Evolutionary conservation across 2,888 invertebrate genomes (phyloP).

Genomic region (Nomada flava): DNA sequence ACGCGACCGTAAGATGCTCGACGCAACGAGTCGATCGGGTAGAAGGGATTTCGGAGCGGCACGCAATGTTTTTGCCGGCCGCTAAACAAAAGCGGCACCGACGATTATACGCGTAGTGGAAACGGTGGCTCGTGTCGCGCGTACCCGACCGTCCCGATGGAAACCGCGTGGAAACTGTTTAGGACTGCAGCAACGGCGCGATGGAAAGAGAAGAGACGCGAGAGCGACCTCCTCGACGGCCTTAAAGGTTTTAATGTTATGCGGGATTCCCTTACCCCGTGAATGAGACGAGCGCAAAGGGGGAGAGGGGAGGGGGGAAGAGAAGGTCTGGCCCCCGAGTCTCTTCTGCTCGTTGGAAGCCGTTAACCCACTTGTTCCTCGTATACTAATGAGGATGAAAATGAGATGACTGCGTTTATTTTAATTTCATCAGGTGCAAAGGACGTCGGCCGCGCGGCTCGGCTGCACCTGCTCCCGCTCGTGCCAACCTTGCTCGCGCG

Average conservation of each 20-base stretch:
- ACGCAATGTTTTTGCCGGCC: constrained; percentile 72
- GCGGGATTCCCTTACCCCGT: constrained; percentile 78
- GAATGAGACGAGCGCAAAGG: constrained; percentile 51
- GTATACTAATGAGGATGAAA: constrained; percentile 83
- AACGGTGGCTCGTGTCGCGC: constrained; percentile 38
- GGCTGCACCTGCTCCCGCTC: constrained; percentile 56
- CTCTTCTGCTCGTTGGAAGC: constrained; percentile 74
- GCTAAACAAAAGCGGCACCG: constrained; percentile 63
- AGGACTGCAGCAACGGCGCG: background rate
- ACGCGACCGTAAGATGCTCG: constrained; percentile 73
- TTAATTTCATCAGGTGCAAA: constrained; percentile 82
- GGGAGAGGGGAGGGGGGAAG: constrained; percentile 27
- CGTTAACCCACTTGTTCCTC: constrained; percentile 82
- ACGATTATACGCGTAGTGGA: constrained; percentile 30
- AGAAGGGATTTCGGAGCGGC: constrained; percentile 50
- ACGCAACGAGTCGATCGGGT: constrained; percentile 54
- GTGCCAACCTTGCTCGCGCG: constrained; percentile 29
- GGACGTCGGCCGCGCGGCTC: constrained; percentile 60
- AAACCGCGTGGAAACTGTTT: constrained; percentile 26
- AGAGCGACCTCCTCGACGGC: constrained; percentile 40
- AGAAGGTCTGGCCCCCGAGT: constrained; percentile 54
- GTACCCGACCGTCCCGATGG: background rate
- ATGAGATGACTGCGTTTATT: constrained; percentile 83
- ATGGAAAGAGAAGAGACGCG: constrained; percentile 10
- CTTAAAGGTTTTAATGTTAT: constrained; percentile 79